These are phyloP conservation scores for Trisateles emortualis DNA, from an alignment of 2,888 invertebrate species.

Conservation along the genomic window DNA sequence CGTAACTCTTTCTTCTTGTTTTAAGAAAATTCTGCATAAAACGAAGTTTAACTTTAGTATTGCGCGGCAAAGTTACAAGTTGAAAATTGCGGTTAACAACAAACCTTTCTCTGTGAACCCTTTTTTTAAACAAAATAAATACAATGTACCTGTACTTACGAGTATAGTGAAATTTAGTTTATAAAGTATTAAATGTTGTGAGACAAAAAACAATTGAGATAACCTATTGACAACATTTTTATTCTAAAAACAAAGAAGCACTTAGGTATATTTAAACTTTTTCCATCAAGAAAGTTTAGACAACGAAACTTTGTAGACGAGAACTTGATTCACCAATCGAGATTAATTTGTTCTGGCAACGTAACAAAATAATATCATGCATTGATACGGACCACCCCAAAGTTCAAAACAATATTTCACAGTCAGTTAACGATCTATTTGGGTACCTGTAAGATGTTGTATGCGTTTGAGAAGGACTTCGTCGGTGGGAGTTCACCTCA, in stretches of 20 bases:
- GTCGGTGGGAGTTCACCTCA: conserved; percentile 64
- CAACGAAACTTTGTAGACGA: conserved; percentile 52
- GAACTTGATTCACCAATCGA: conserved; percentile 45
- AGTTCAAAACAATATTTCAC: conserved; percentile 75
- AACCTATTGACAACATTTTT: conserved; percentile 40
- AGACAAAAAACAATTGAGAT: conserved; percentile 30
- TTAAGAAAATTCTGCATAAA: conserved; percentile 35
- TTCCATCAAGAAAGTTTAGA: conserved; percentile 45
- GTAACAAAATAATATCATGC: conserved; percentile 46
- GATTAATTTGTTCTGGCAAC: conserved; percentile 45
- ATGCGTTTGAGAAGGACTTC: conserved; percentile 43
- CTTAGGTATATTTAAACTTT: conserved; percentile 41
- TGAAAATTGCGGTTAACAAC: not conserved
- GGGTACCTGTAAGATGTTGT: conserved; percentile 60
- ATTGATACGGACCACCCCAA: conserved; percentile 68
- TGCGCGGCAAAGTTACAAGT: conserved; percentile 12
- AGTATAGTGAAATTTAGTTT: not conserved
- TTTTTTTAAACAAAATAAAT: conserved; percentile 1
- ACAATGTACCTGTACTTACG: not conserved
- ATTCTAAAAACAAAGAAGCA: conserved; percentile 41
- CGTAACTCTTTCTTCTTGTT: conserved; percentile 33
- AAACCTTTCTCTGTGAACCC: not conserved
- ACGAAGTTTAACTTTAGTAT: conserved; percentile 31
- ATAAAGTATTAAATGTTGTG: conserved; percentile 16
- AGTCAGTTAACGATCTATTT: conserved; percentile 80